These are phyloP conservation scores for Drosophila littoralis DNA, from an alignment of 1,140 invertebrate species.

Conservation along the genomic window DNA sequence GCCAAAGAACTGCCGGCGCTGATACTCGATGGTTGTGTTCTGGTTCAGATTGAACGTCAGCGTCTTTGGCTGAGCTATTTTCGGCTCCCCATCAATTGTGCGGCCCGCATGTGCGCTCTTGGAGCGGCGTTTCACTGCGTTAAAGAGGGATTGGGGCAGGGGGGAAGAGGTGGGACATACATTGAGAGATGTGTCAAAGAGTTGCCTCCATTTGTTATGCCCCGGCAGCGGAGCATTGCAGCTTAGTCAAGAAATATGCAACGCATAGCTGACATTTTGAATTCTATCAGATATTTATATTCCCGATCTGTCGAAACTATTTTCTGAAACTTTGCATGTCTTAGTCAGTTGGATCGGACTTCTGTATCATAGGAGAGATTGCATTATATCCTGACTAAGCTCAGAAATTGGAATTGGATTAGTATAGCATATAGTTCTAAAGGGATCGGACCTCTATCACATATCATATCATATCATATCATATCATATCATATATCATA, in stretches of 20 bases:
- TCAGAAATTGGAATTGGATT: too few species aligned
- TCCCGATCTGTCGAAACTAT: too few species aligned
- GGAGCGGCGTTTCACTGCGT: slow-evolving; percentile 81
- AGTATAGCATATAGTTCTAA: too few species aligned
- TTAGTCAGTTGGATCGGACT: too few species aligned
- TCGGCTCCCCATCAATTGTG: slow-evolving; percentile 59
- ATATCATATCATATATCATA: too few species aligned
- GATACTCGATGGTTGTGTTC: slow-evolving; percentile 82
- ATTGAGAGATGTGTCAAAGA: slow-evolving; percentile 15
- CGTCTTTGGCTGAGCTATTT: slow-evolving; percentile 82
- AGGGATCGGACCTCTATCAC: too few species aligned
- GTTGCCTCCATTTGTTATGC: neutral
- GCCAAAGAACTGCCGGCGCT: slow-evolving; percentile 79
- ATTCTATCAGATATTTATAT: too few species aligned
- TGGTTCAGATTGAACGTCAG: slow-evolving; percentile 83
- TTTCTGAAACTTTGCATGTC: too few species aligned
- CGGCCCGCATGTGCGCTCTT: slow-evolving; percentile 82
- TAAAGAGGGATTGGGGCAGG: neutral
- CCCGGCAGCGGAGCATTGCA: neutral
- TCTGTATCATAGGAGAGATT: too few species aligned
- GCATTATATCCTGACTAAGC: too few species aligned
- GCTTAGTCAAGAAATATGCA: neutral
- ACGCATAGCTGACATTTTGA: neutral
- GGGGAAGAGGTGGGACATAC: neutral
- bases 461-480: too few species aligned